These are phyloP conservation scores for Melanophora roralis DNA, from an alignment of 2,888 invertebrate species.

Conservation along the genomic window DNA sequence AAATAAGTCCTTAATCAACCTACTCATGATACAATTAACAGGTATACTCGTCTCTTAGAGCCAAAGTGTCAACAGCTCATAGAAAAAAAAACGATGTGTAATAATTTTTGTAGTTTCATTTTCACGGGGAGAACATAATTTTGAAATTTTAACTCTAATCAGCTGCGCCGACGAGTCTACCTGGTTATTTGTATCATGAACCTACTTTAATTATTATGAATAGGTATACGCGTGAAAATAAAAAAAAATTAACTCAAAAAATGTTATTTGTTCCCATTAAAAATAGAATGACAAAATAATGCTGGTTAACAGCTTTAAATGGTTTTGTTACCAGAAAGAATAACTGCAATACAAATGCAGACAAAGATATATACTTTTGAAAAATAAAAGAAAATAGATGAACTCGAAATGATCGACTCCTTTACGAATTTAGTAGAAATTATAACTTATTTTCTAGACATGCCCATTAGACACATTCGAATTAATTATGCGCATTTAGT, in stretches of 20 bases:
- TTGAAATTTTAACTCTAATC: too few species aligned
- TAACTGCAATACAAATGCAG: neutral
- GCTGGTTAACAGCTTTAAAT: constrained; percentile 33
- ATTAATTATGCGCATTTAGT: neutral
- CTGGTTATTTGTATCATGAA: too few species aligned
- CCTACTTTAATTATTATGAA: too few species aligned
- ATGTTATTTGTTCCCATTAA: constrained; percentile 60
- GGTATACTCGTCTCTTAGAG: too few species aligned
- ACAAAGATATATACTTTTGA: neutral
- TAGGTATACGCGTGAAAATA: neutral
- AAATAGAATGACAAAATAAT: neutral
- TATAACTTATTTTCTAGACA: neutral
- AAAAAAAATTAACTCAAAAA: constrained; percentile 23
- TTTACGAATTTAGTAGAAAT: constrained; percentile 1
- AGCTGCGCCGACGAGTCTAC: too few species aligned
- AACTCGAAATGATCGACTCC: constrained; percentile 19
- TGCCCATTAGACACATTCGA: neutral
- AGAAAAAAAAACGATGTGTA: too few species aligned
- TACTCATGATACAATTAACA: too few species aligned
- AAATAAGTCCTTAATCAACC: too few species aligned
- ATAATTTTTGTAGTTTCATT: too few species aligned
- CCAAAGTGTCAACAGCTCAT: too few species aligned
- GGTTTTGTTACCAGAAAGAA: constrained; percentile 25
- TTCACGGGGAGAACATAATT: too few species aligned
- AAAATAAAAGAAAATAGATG: neutral